Conservation (phyloP, 2,797 vertebrate genomes). For the Cuniculus paca region DNA sequence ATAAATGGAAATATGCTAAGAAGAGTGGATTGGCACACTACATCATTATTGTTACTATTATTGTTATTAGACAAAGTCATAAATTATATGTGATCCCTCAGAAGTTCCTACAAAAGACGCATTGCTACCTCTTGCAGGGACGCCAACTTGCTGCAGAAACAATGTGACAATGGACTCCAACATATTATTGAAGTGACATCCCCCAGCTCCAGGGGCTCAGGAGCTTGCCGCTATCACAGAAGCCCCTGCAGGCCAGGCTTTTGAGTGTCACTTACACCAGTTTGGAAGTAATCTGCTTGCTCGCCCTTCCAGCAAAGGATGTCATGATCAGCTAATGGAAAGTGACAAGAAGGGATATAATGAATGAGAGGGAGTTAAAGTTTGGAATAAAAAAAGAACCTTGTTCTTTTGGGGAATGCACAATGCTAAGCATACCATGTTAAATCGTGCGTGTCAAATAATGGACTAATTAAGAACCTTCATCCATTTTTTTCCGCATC, state of each 20-base stretch:
- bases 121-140: conserved; percentile 42
- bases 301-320: conserved; percentile 90
- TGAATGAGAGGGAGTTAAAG: conserved; percentile 86
- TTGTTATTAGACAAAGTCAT: not conserved
- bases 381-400: conserved; percentile 86
- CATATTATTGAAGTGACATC: conserved; percentile 88
- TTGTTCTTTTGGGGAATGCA: conserved; percentile 86
- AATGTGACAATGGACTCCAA: conserved; percentile 80
- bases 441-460: conserved; percentile 86
- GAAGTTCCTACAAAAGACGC: not conserved
- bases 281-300: conserved; percentile 89
- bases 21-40: not conserved
- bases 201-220: conserved; percentile 76
- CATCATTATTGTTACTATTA: too few relatives aligned
- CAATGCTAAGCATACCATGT: conserved; percentile 82
- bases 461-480: conserved; percentile 85
- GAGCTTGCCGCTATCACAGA: conserved; percentile 82
- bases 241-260: conserved; percentile 87
- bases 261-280: conserved; percentile 91
- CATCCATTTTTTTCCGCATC: conserved; percentile 84
- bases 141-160: conserved; percentile 83
- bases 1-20: not conserved
- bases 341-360: conserved; percentile 90
- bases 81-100: not conserved
- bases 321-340: conserved; percentile 90